phyloP scores from a whole-genome alignment of 2,888 invertebrate genomes.

The Caenorhabditis macrosperma region DNA sequence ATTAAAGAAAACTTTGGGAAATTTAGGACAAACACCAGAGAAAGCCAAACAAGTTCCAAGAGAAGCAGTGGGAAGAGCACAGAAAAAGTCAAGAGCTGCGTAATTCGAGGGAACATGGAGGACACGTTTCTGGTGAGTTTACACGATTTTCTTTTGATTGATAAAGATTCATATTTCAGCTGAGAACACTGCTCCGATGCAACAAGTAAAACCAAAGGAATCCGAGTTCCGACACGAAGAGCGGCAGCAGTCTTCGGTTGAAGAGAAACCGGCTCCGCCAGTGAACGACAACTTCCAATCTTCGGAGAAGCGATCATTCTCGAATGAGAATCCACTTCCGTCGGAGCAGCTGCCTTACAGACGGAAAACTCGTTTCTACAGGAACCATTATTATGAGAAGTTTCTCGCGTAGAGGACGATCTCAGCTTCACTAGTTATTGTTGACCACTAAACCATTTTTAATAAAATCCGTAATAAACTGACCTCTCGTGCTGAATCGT shows the following conservation, averaged over 20 bases:
- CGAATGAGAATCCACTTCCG: constrained; percentile 28
- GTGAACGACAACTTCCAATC: constrained; percentile 36
- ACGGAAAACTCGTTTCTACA: constrained; percentile 39
- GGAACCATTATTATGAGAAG: constrained; percentile 53
- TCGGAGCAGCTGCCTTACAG: constrained; percentile 44
- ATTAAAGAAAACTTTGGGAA: neutral
- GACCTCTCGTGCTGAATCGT: constrained; percentile 53
- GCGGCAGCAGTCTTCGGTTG: constrained; percentile 3
- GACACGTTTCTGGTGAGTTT: constrained; percentile 12
- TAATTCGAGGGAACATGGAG: constrained; percentile 45
- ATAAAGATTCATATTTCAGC: constrained; percentile 1
- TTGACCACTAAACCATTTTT: constrained; percentile 17
- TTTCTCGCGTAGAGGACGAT: constrained; percentile 15
- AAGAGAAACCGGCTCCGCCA: constrained; percentile 20
- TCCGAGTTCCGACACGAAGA: neutral
- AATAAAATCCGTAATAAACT: constrained; percentile 39
- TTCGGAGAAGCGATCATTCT: constrained; percentile 21
- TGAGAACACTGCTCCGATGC: constrained; percentile 20
- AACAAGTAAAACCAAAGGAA: constrained; percentile 37
- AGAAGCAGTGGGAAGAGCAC: constrained; percentile 52
- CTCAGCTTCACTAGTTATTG: constrained; percentile 17
- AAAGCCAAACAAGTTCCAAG: constrained; percentile 45
- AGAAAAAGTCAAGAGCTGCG: constrained; percentile 48
- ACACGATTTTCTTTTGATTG: neutral
- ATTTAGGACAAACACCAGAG: constrained; percentile 42